Base-by-base conservation (phyloP, 1,140 invertebrate genomes). In the Batillaria attramentaria region DNA sequence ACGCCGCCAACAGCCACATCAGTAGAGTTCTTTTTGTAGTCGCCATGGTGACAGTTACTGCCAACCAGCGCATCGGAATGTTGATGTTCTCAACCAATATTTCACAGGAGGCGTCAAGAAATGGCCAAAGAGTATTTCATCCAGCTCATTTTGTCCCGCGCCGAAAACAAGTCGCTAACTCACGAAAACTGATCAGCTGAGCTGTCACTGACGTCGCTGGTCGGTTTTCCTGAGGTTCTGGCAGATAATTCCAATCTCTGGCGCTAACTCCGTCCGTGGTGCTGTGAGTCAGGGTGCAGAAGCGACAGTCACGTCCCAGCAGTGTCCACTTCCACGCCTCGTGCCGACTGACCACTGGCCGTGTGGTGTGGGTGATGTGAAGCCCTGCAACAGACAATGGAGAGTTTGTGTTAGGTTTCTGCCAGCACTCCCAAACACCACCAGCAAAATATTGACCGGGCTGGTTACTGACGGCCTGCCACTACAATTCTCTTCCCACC, bases 321-420 rank as follows among this genome's bases (percentile, higher is more conserved):
- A n/a, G n/a, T n/a, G n/a, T n/a, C n/a, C n/a, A n/a, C n/a, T n/a
- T n/a, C n/a, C n/a, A n/a, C n/a, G n/a, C n/a, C n/a, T n/a, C n/a
- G n/a, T 16, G 57, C 10, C n/a, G 57, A n/a, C 16, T 33, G 62
- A 35, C 62, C 62, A n/a, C 13, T 6, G 13, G n/a, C 62, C 10
- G 62, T 16, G 6, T 35, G 62, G 62, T 13, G 62, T 6, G 62
- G 31, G 16, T 13, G n/a, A n/a, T n/a, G n/a, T n/a, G 62, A 65
- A 65, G 31, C 28, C 62, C 62, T 65, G 62, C 31, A 65, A 65
- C 62, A 65, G 62, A 65, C 33, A 13, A 65, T 31, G 37, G 62
- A 35, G 37, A 65, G 62, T 65, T 31, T 31, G 10, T 65, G 62
- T 65, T 65, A 33, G 62, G 62, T 65, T 65, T 65, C 62, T 65